Percentiles rank a stretch among this genome's conserved stretches.
These are phyloP conservation scores for Tupaia tana DNA, from an alignment of 2,113 vertebrate genomes.

Conservation along the genomic window DNA sequence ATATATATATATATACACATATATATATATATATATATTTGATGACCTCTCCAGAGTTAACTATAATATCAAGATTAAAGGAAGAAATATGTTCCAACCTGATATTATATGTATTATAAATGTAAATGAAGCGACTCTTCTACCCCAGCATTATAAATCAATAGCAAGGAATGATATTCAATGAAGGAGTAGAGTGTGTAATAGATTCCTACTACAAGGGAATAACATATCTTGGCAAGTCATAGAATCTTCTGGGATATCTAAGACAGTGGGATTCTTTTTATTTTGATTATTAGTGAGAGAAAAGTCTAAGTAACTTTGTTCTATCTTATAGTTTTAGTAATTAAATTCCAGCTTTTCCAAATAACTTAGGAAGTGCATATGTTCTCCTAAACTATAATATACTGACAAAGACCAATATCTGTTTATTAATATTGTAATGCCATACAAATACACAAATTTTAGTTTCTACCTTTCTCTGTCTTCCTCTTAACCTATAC, in stretches of 20 bases:
- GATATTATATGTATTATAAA: neutral
- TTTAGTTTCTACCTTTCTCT: neutral
- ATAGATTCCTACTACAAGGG: neutral
- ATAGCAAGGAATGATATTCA: neutral
- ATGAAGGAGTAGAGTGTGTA: neutral
- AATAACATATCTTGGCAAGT: neutral
- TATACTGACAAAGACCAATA: neutral
- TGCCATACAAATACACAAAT: neutral
- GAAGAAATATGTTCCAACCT: neutral
- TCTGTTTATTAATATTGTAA: neutral
- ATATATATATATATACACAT: too few relatives aligned
- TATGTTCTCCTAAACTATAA: neutral
- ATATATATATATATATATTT: too few relatives aligned
- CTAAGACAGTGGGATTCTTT: neutral
- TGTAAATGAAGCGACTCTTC: neutral
- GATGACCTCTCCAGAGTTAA: neutral
- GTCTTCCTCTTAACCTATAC: neutral
- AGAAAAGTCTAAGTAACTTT: neutral
- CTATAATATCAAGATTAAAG: neutral
- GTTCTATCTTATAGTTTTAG: neutral
- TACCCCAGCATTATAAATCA: neutral
- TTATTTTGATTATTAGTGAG: neutral
- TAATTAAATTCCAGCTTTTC: neutral
- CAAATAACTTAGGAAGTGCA: neutral
- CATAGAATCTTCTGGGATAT: neutral